Conservation (phyloP, 2,888 invertebrate species). For the Rugalucina vietnamica region DNA sequence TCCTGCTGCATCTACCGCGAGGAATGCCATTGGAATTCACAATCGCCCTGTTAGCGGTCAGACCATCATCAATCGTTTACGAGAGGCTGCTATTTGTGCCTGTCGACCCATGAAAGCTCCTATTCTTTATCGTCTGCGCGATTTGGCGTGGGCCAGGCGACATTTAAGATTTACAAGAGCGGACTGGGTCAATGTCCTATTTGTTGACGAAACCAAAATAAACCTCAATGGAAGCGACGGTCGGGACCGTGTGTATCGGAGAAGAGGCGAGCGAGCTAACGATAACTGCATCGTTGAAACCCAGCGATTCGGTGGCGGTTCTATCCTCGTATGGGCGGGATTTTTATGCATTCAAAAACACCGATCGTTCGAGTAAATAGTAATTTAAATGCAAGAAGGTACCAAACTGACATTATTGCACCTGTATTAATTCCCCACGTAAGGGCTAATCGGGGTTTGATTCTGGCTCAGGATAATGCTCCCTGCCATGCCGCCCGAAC, state of each 20-base stretch:
- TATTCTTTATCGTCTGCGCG: not conserved
- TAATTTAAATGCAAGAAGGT: not conserved
- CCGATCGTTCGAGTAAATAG: no score
- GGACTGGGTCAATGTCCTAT: conserved; percentile 27
- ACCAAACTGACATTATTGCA: not conserved
- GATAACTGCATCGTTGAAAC: conserved; percentile 11
- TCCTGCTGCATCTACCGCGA: not conserved
- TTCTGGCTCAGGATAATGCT: no score
- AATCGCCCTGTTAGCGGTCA: not conserved
- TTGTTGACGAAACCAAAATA: conserved; percentile 13
- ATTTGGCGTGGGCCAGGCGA: not conserved
- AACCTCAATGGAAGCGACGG: conserved; percentile 12
- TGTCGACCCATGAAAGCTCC: not conserved
- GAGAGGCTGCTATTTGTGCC: not conserved
- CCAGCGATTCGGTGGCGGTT: conserved; percentile 21
- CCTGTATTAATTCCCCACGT: not conserved
- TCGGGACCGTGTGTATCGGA: conserved; percentile 13
- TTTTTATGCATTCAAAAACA: not conserved
- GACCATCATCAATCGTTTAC: not conserved
- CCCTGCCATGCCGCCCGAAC: no score
- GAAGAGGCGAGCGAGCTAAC: conserved; percentile 10
- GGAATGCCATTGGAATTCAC: not conserved
- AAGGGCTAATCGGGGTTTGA: not conserved
- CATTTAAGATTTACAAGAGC: conserved; percentile 7
- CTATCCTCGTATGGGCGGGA: conserved; percentile 24